phyloP scores from a whole-genome alignment of 1,140 invertebrate species.

The Caerostris darwini region DNA sequence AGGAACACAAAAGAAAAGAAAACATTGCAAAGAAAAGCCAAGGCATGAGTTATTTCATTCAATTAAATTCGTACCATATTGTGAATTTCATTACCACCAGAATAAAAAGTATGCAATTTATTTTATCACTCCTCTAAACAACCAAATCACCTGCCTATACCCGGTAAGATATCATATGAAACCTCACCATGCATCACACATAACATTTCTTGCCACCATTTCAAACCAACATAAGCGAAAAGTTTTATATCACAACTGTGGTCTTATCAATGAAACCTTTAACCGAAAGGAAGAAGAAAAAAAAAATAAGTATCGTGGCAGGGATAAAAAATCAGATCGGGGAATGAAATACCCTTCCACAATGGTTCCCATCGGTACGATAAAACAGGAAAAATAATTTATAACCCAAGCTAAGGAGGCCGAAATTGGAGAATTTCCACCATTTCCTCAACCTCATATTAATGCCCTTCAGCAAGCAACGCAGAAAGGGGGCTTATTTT shows the following conservation, averaged over 20 bases:
- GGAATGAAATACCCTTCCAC: conserved; percentile 68
- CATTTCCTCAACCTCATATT: conserved; percentile 60
- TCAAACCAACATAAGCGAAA: not conserved
- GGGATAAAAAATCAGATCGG: conserved; percentile 67
- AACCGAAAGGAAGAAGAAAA: not conserved
- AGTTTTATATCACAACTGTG: not conserved
- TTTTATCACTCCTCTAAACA: not conserved
- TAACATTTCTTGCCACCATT: not conserved
- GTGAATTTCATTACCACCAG: too few species aligned
- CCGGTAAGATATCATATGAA: not conserved
- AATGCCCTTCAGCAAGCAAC: not conserved
- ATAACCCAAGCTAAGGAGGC: conserved; percentile 59
- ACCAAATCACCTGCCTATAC: not conserved
- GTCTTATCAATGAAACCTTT: conserved; percentile 16
- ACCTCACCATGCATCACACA: not conserved
- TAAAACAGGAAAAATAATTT: conserved; percentile 69
- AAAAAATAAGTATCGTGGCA: conserved; percentile 11
- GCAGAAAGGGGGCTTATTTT: conserved; percentile 26
- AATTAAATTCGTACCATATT: too few species aligned
- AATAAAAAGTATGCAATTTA: too few species aligned
- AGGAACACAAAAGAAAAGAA: too few species aligned
- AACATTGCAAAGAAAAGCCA: too few species aligned
- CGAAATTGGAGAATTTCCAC: conserved; percentile 69
- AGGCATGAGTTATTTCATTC: too few species aligned
- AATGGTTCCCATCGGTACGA: conserved; percentile 60